These are phyloP conservation scores for Pelobates fuscus DNA, from an alignment of 2,113 vertebrate genomes.

Conservation along the genomic window DNA sequence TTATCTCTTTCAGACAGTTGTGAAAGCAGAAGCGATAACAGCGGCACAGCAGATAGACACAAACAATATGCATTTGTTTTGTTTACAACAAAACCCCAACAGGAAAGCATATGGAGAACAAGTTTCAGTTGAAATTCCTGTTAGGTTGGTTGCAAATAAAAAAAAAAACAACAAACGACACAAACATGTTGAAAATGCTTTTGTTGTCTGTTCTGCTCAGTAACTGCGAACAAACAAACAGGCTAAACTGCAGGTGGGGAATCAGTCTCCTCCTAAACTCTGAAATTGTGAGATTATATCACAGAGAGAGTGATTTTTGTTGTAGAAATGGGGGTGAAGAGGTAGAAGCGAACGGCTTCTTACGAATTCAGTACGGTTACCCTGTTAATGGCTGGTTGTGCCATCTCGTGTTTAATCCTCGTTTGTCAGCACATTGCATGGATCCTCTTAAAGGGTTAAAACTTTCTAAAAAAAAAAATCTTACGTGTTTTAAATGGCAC, in stretches of 20 bases:
- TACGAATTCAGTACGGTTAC: too few species aligned
- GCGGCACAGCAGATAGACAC: slow-evolving; percentile 40
- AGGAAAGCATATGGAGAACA: slow-evolving; percentile 33
- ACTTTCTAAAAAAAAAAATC: too few species aligned
- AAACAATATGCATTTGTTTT: slow-evolving; percentile 33
- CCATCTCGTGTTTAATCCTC: too few species aligned
- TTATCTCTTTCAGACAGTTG: slow-evolving; percentile 32
- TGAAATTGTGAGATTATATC: too few species aligned
- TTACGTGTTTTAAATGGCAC: too few species aligned
- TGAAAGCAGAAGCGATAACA: slow-evolving; percentile 35
- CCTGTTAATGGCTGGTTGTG: too few species aligned
- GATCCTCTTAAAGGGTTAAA: too few species aligned
- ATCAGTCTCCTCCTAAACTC: neutral
- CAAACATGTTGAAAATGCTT: slow-evolving; percentile 24
- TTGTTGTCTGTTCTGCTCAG: slow-evolving; percentile 34
- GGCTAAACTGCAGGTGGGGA: neutral
- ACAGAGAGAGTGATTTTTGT: too few species aligned
- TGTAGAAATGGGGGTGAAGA: too few species aligned
- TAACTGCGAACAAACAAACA: slow-evolving; percentile 41
- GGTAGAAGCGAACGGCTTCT: too few species aligned
- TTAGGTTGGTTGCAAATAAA: neutral
- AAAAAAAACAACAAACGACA: too few species aligned
- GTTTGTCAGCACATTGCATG: too few species aligned
- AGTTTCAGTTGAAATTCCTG: neutral
- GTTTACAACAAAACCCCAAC: slow-evolving; percentile 25